Conservation (phyloP, 2,888 invertebrate genomes). For the Macrophya alboannulata region DNA sequence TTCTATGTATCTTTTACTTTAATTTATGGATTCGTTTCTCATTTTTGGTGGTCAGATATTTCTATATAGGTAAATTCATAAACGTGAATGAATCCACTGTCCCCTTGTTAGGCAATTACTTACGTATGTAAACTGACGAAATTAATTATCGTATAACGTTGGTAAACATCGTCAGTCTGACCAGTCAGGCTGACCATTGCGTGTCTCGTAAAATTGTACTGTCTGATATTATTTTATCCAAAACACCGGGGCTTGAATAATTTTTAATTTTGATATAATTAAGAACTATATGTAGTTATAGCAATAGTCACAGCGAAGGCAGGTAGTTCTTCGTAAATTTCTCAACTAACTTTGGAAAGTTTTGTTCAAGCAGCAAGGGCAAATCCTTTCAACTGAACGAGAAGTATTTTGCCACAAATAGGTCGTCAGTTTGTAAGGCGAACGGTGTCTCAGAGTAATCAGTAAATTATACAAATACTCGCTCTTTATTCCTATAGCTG, state of each 20-base stretch:
- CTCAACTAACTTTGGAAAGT: background rate
- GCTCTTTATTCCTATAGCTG: background rate
- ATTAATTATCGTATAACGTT: slow-evolving; percentile 17
- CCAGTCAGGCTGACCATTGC: background rate
- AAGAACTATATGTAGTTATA: background rate
- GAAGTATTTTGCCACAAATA: background rate
- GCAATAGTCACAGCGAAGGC: no score
- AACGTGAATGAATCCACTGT: background rate
- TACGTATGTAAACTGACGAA: slow-evolving; percentile 1
- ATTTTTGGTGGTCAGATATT: no score
- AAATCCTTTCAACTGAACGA: background rate
- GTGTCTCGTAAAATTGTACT: background rate
- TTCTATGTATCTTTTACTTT: no score
- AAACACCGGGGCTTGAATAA: background rate
- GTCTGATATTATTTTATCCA: background rate
- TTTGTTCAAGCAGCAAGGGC: no score
- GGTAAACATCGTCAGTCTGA: slow-evolving; percentile 7
- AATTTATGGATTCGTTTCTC: no score
- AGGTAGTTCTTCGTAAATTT: background rate
- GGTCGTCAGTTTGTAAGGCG: background rate
- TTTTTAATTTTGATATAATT: background rate
- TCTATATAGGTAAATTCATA: background rate
- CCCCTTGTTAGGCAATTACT: background rate
- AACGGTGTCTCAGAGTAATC: slow-evolving; percentile 11
- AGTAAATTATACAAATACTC: slow-evolving; percentile 17